These are phyloP conservation scores for Tragelaphus imberbis DNA, from an alignment of 2,113 vertebrate genomes.

Conservation along the genomic window DNA sequence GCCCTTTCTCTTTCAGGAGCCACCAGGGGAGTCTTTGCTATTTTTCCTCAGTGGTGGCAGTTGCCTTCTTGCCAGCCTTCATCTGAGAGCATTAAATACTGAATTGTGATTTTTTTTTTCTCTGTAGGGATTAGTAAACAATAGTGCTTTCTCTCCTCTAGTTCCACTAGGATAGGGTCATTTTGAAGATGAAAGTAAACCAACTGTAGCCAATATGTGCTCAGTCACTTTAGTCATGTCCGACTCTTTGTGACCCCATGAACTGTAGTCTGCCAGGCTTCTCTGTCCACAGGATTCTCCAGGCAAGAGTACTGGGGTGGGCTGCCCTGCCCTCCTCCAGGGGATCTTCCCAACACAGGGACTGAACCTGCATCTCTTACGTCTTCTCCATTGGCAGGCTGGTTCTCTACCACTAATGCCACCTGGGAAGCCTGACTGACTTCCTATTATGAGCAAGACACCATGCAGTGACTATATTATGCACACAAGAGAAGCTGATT, in stretches of 20 bases:
- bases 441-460: background rate
- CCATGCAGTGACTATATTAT: fast-evolving
- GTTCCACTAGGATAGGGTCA: background rate
- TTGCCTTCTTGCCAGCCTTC: background rate
- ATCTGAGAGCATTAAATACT: background rate
- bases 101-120: background rate
- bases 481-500: background rate
- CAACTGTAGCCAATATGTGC: background rate
- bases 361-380: background rate
- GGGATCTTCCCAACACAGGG: background rate
- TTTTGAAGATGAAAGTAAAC: background rate
- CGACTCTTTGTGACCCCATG: background rate
- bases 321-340: background rate
- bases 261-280: background rate
- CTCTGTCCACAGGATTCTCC: background rate
- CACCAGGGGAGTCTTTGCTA: background rate
- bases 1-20: background rate
- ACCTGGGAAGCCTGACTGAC: background rate
- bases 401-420: background rate
- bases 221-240: background rate
- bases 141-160: background rate
- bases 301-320: background rate
- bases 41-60: background rate
- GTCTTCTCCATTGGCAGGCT: background rate
- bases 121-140: background rate